phyloP scores from a whole-genome alignment of 2,888 invertebrate genomes.

The Limnephilus marmoratus region DNA sequence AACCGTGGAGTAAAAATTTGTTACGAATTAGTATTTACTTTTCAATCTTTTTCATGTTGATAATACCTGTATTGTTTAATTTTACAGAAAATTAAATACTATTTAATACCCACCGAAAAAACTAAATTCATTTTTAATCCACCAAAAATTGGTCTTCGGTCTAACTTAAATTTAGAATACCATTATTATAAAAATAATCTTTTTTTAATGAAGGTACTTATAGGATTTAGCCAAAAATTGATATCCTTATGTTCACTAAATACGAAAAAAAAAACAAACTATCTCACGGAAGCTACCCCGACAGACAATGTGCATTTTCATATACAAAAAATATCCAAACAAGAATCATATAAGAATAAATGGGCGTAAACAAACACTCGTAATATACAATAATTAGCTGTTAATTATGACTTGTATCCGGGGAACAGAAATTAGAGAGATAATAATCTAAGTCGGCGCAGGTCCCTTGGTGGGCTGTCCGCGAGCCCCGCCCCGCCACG shows the following conservation, averaged over 20 bases:
- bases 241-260: background rate
- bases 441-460: constrained; percentile 29
- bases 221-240: no score
- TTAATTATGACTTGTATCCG: background rate
- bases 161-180: no score
- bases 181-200: no score
- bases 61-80: no score
- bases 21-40: no score
- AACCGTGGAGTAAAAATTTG: no score
- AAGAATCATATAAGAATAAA: constrained; percentile 2
- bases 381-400: background rate
- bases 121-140: no score
- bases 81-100: no score
- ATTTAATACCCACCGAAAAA: no score
- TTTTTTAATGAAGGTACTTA: no score
- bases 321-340: background rate
- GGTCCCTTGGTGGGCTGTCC: constrained; percentile 28
- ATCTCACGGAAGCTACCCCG: background rate
- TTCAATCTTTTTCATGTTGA: no score
- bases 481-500: constrained; percentile 39
- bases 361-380: background rate
- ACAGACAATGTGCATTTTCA: background rate
- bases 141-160: no score
- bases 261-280: background rate
- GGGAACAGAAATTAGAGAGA: background rate